A percentile compares a stretch with the other conserved stretches of the same genome.
phyloP scores from a whole-genome alignment of 2,797 vertebrate species.

The Novumbra hubbsi region DNA sequence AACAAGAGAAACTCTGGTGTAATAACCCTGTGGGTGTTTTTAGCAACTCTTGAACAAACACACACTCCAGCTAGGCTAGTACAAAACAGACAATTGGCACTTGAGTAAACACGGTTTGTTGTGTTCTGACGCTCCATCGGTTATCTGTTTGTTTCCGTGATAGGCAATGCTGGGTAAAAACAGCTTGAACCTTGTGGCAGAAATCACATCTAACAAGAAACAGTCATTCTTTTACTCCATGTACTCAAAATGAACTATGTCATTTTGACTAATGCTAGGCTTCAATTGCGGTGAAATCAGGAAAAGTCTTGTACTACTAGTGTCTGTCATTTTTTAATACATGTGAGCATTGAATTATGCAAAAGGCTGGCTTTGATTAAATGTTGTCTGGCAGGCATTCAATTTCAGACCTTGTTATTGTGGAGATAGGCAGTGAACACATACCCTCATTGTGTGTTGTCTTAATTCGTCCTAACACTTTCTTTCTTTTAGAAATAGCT shows the following conservation, averaged over 20 bases:
- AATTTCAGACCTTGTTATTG: constrained; percentile 54
- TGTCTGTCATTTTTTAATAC: constrained; percentile 53
- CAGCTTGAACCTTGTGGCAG: constrained; percentile 49
- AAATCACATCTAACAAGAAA: constrained; percentile 45
- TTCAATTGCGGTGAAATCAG: constrained; percentile 62
- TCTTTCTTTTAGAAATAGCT: background rate
- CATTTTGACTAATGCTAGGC: constrained; percentile 62
- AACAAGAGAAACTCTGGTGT: constrained; percentile 2
- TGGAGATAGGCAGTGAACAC: constrained; percentile 31
- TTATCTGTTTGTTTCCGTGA: constrained; percentile 13
- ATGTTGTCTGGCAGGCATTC: constrained; percentile 52
- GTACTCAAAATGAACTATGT: constrained; percentile 56
- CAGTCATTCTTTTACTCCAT: constrained; percentile 55
- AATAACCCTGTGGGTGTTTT: constrained; percentile 9
- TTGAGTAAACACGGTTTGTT: constrained; percentile 7
- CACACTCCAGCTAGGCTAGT: background rate
- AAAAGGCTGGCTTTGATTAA: constrained; percentile 67
- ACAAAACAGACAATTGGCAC: constrained; percentile 13
- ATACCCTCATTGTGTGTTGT: background rate
- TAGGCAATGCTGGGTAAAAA: constrained; percentile 37
- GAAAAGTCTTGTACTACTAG: constrained; percentile 45
- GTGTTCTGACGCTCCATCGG: constrained; percentile 17
- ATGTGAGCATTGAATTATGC: constrained; percentile 46
- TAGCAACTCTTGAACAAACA: background rate
- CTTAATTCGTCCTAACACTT: background rate